Conservation (phyloP, 37 sponge, comb jelly and placozoan genomes). For the Bolinopsis microptera region DNA sequence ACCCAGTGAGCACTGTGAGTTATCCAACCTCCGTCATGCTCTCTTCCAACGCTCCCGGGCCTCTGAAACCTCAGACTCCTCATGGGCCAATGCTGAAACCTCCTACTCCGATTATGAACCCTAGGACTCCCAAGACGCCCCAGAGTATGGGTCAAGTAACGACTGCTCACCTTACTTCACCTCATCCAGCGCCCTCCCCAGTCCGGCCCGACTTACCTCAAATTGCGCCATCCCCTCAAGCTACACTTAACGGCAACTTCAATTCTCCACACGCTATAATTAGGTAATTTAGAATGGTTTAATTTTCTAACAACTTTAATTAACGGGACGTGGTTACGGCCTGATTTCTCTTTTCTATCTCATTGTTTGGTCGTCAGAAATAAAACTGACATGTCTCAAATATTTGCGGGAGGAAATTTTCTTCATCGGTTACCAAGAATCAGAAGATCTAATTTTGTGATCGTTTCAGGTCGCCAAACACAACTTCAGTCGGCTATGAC, state of each 20-base stretch:
- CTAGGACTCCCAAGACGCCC: constrained; percentile 43
- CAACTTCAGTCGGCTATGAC: background rate
- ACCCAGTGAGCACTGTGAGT: constrained; percentile 5
- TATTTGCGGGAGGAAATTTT: too few species aligned
- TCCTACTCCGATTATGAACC: constrained; percentile 43
- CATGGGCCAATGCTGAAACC: background rate
- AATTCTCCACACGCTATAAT: constrained; percentile 39
- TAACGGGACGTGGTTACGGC: too few species aligned
- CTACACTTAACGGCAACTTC: constrained; percentile 47
- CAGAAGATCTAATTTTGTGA: background rate
- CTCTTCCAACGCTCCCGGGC: constrained; percentile 23
- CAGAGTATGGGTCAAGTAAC: constrained; percentile 56
- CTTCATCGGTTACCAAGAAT: too few species aligned
- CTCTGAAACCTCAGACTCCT: constrained; percentile 16
- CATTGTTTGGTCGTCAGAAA: too few species aligned
- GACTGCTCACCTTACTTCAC: constrained; percentile 59
- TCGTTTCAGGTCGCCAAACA: constrained; percentile 22
- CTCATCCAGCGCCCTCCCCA: constrained; percentile 1
- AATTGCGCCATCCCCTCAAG: constrained; percentile 59
- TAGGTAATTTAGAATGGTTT: background rate
- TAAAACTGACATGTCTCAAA: too few species aligned
- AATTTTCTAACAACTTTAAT: too few species aligned
- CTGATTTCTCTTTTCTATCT: too few species aligned
- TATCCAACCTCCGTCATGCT: constrained; percentile 28
- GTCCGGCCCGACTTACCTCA: constrained; percentile 24